phyloP scores from a whole-genome alignment of 2,888 invertebrate genomes.

The Dicroscelio sp. region DNA sequence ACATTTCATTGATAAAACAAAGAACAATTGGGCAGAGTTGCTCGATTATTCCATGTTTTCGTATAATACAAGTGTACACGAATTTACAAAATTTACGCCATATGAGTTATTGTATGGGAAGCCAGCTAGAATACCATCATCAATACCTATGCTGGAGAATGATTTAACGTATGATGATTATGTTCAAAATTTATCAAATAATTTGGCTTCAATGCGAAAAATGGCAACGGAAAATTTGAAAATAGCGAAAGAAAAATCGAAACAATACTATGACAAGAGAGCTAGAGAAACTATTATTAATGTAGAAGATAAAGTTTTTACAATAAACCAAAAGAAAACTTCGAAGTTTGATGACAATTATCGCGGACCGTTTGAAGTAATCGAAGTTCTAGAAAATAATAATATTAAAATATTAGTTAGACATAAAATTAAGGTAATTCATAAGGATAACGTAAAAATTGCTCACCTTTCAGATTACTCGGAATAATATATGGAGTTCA shows the following conservation, averaged over 20 bases:
- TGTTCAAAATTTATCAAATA: background rate
- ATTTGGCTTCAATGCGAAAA: background rate
- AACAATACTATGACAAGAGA: background rate
- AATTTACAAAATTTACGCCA: conserved; percentile 28
- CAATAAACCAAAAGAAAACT: background rate
- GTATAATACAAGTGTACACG: conserved; percentile 27
- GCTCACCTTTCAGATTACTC: background rate
- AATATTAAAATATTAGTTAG: background rate
- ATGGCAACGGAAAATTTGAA: background rate
- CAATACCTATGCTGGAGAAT: background rate
- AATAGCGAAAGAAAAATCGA: background rate
- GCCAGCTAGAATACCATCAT: conserved; percentile 4
- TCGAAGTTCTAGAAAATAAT: background rate
- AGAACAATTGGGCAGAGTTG: conserved; percentile 6
- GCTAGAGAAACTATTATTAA: background rate
- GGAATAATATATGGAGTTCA: no score
- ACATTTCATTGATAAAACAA: background rate
- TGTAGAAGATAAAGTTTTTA: background rate
- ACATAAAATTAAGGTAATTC: background rate
- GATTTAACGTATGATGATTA: conserved; percentile 1
- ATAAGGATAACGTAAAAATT: background rate
- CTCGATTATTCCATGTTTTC: conserved; percentile 26
- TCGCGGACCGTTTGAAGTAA: background rate
- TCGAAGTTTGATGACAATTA: background rate
- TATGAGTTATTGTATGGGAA: conserved; percentile 46